Evolutionary conservation across 1,140 invertebrate genomes (phyloP).

Genomic region (Cherax destructor): DNA sequence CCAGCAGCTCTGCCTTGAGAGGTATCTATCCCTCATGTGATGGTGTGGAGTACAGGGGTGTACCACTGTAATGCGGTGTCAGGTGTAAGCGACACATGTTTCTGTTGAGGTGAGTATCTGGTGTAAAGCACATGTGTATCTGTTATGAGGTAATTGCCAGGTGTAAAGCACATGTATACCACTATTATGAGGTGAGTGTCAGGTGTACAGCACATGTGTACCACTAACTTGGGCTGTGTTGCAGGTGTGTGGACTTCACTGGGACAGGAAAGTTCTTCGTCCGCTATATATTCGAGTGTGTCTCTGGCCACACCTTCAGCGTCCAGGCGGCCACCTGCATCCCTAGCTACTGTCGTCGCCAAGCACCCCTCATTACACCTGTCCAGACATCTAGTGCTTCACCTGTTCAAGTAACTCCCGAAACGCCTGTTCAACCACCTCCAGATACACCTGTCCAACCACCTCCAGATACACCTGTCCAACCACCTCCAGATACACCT

Average conservation of each 20-base stretch:
- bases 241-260: constrained; percentile 41
- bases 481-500: background rate
- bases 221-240: background rate
- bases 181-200: no score
- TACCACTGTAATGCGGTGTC: no score
- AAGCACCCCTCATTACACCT: background rate
- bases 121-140: no score
- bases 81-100: no score
- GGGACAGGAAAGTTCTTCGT: constrained; percentile 1
- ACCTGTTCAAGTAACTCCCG: background rate
- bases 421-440: background rate
- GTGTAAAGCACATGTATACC: background rate
- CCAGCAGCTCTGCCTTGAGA: no score
- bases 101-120: no score
- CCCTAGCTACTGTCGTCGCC: background rate
- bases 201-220: no score
- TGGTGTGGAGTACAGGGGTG: no score
- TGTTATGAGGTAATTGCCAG: background rate
- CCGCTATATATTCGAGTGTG: constrained; percentile 35
- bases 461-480: background rate
- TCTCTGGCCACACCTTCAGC: background rate
- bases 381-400: background rate
- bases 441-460: no score
- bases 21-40: no score
- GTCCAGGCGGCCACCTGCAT: background rate